A percentile compares a stretch with the other conserved stretches of the same genome.
Conservation (phyloP, 1,140 invertebrate species). For the Vanessa atalanta region DNA sequence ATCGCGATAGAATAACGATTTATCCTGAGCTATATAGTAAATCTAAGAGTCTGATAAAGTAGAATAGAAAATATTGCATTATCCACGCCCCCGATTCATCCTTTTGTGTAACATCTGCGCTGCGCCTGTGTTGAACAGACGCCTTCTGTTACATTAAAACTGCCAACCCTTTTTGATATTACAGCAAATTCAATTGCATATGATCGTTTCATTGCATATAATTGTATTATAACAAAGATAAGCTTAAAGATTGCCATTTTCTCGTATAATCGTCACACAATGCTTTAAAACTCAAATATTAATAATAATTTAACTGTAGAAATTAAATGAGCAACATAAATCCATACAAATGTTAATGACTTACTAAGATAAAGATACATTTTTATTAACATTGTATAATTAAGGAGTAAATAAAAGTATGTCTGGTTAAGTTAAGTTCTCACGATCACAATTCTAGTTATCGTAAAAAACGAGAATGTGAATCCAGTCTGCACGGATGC, state of each 20-base stretch:
- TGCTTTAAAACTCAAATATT: not conserved
- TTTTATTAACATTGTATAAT: not conserved
- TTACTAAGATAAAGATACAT: not conserved
- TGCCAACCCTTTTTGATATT: constrained; percentile 54
- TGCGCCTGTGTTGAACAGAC: constrained; percentile 35
- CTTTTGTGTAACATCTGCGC: constrained; percentile 57
- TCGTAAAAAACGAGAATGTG: constrained; percentile 63
- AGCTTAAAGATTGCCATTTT: not conserved
- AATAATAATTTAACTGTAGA: not conserved
- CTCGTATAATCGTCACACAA: not conserved
- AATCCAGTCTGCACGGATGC: constrained; percentile 60
- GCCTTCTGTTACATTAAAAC: constrained; percentile 56
- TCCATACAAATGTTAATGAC: not conserved
- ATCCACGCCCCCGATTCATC: constrained; percentile 40
- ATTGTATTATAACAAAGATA: not conserved
- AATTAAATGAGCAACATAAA: too few species aligned
- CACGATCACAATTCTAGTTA: constrained; percentile 66
- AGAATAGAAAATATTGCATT: constrained; percentile 41
- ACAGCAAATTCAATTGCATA: constrained; percentile 19
- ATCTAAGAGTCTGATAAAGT: constrained; percentile 31
- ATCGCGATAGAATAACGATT: constrained; percentile 34
- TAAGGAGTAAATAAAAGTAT: constrained; percentile 5
- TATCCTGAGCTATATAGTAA: constrained; percentile 20
- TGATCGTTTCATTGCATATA: not conserved
- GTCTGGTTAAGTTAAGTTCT: constrained; percentile 48